A percentile compares a stretch with the other conserved stretches of the same genome.
These are phyloP conservation scores for Coracopsis vasa DNA, from an alignment of 2,113 vertebrate genomes.

Conservation along the genomic window DNA sequence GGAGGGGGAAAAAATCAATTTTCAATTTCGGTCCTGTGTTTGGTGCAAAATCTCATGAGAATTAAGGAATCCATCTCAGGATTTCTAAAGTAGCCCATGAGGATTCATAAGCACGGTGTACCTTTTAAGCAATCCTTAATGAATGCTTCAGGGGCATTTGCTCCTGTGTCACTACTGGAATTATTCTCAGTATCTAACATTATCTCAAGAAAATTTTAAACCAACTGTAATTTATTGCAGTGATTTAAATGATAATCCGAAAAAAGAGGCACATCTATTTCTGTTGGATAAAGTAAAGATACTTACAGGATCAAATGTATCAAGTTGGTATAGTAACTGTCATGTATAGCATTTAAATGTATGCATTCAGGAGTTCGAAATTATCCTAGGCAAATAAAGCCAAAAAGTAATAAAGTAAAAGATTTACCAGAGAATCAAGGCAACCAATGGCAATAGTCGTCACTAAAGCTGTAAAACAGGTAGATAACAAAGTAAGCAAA, in stretches of 20 bases:
- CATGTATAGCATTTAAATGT: neutral
- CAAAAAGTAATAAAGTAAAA: constrained; percentile 21
- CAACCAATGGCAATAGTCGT: neutral
- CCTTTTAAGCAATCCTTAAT: constrained; percentile 25
- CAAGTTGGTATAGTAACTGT: neutral
- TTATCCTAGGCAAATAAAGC: constrained; percentile 30
- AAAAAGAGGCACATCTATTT: neutral
- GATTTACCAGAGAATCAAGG: neutral
- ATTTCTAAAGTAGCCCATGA: constrained; percentile 21
- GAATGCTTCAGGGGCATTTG: neutral
- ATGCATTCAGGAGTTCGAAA: constrained; percentile 18
- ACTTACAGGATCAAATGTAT: constrained; percentile 42
- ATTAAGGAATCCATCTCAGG: constrained; percentile 24
- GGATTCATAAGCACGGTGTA: constrained; percentile 13
- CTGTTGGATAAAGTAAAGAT: constrained; percentile 39
- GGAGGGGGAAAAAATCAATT: neutral
- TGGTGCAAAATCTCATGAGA: neutral
- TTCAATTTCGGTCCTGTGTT: neutral
- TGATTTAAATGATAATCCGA: constrained; percentile 7
- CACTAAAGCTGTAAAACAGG: neutral
- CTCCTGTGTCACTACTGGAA: neutral
- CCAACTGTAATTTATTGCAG: neutral
- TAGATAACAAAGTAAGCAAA: constrained; percentile 12
- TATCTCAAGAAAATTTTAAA: constrained; percentile 6
- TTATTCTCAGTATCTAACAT: constrained; percentile 6